Evolutionary conservation across 2,797 vertebrate species (phyloP), one percentile per base, ranked within the genome.

Genomic region (Neosalanx taihuensis): DNA sequence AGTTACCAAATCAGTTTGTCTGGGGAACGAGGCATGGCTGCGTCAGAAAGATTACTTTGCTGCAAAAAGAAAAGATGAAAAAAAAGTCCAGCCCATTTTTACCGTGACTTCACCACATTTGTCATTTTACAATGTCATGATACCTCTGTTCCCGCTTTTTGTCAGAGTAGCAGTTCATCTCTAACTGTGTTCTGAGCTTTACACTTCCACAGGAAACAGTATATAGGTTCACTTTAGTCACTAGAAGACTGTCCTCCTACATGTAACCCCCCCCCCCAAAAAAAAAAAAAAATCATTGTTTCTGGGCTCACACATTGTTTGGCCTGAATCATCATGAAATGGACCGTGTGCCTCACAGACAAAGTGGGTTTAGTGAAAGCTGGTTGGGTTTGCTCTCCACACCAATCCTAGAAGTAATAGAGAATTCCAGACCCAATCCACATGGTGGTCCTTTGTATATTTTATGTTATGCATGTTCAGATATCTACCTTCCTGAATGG

Each of bases 1-100:
- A 79, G 85, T 83, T 87, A 83, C 79, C 83, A 79, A 83, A 86
- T 88, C 83, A 87, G 80, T 66, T 76, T 72, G 72, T 78, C 72
- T 77, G 66, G 53, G 64, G 77, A 74, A 69, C 68, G 66, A 33
- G 74, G 78, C 33, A 30, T 33, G 46, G 18, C 73, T 63, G 53
- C 74, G 17, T 84, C 75, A 79, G 37, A 77, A 35, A 84, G 81
- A 84, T 81, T 79, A 76, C 78, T 56, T 69, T 75, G 3, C 51
- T 6, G 70, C 61, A 31, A 76, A 77, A 76, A 75, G n/a, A n/a
- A n/a, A n/a, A n/a, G n/a, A n/a, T n/a, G 5, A 33, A 33, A 33
- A 33, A 33, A 41, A 41, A 41, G 67, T 18, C 64, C 12, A 23
- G 67, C 71, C 59, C 69, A 5, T n/a, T 79, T 78, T 80, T 64